A percentile compares a stretch with the other conserved stretches of the same genome.
These are phyloP conservation scores for Aegithalos caudatus DNA, from an alignment of 2,113 vertebrate genomes.

Conservation along the genomic window DNA sequence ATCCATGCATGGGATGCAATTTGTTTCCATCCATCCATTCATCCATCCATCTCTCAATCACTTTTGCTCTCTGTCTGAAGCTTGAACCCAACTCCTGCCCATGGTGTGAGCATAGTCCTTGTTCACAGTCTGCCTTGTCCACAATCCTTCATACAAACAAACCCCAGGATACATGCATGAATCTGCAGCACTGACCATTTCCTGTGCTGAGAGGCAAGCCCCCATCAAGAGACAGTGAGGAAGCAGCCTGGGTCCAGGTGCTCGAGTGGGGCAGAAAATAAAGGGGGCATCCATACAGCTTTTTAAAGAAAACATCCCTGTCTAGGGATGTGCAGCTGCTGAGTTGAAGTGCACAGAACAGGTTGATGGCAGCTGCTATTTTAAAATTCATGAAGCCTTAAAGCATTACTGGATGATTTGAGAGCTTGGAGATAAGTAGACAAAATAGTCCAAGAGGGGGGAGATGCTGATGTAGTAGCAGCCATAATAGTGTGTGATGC, in stretches of 20 bases:
- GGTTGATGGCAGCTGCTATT: not conserved
- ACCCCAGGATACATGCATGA: not conserved
- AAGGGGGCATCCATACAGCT: not conserved
- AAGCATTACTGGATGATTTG: conserved; percentile 8
- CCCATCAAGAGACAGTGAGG: not conserved
- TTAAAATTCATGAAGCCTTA: conserved; percentile 29
- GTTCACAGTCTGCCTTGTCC: not conserved
- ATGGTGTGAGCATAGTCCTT: not conserved
- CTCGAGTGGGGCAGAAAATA: not conserved
- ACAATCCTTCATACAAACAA: rapidly evolving
- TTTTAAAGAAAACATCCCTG: not conserved
- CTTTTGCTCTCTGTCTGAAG: not conserved
- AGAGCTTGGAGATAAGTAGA: conserved; percentile 11
- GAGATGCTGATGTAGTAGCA: conserved; percentile 22
- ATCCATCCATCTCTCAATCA: not conserved
- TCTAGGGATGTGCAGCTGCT: not conserved
- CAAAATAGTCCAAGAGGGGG: not conserved
- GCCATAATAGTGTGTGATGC: conserved; percentile 19
- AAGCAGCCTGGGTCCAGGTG: not conserved
- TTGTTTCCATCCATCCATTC: not conserved
- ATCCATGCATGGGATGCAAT: not conserved
- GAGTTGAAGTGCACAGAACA: not conserved
- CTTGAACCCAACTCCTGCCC: not conserved
- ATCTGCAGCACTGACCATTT: not conserved
- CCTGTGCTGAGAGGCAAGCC: not conserved